Evolutionary conservation across 2,888 invertebrate genomes (phyloP), one percentile per base, ranked within the genome.

Genomic region (Tridacna gigas): DNA sequence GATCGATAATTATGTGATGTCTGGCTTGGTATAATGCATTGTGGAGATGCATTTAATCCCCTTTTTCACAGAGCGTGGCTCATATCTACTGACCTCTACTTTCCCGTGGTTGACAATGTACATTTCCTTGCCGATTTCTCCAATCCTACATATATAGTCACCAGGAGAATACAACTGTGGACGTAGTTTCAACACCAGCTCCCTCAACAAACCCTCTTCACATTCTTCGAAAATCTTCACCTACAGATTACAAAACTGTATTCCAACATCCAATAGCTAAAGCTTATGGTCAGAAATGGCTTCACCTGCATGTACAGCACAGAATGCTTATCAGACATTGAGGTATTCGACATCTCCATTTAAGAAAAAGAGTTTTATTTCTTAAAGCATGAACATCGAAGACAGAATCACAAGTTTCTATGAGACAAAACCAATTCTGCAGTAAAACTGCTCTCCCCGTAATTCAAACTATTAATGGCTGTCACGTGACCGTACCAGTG

Each of bases 71-170:
- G 7, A 37, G 37, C 37, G 7, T 37, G 37, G 37, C 37, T 37
- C 37, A 37, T 37, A 37, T 37, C 7, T 37, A 51, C 51, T 84
- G 82, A 93, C 93, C 91, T 93, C 93, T 0, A 93, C 92, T 77
- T 88, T 89, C 18, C 93, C 93, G 79, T 93, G 92, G 83, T 93
- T 92, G 20, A 93, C 91, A n/a, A 93, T 93, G 83, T 90, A 93
- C 93, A 93, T 93, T 80, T 93, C 93, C 56, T 89, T 83, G 84
- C 93, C 93, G 26, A 93, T 91, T 79, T 93, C 93, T 12, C 93
- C 93, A n/a, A 89, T 91, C 56, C 91, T 80, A 83, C 93, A 93
- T 37, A 93, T 93, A 80, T 91, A 93, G 71, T 93, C 93, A 4
- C 92, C 91, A 0, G 93, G 93, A 0, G 93, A 93, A 79, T 89